Percentiles rank a stretch among this genome's conserved stretches.
Evolutionary conservation across 2,113 vertebrate species (phyloP).

Genomic region (Clarias gariepinus): DNA sequence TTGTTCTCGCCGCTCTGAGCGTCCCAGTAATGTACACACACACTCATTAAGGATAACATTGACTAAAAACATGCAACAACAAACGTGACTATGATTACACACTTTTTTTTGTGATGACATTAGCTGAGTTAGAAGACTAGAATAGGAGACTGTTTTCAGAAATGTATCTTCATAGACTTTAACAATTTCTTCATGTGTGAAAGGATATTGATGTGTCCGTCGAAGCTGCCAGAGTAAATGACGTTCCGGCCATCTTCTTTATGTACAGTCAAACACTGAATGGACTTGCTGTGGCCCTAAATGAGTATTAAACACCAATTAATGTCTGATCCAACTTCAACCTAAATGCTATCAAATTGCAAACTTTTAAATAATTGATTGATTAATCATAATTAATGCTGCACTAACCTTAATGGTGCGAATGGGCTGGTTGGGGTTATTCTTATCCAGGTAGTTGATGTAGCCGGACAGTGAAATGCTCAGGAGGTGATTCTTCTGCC

Average conservation of each 20-base stretch:
- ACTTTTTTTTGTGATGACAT: neutral
- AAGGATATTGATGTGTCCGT: conserved; percentile 99
- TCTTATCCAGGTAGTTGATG: conserved; percentile 97
- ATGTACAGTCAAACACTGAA: conserved; percentile 91
- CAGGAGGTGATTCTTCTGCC: conserved; percentile 91
- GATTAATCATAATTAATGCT: too few species aligned
- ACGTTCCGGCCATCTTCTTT: conserved; percentile 76
- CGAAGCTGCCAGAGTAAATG: conserved; percentile 95
- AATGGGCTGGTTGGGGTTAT: conserved; percentile 88
- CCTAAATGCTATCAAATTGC: neutral
- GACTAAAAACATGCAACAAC: neutral
- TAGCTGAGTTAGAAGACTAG: too few species aligned
- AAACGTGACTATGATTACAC: neutral
- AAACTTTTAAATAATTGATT: too few species aligned
- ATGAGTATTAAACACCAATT: conserved; percentile 30
- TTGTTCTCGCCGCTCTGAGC: conserved; percentile 87
- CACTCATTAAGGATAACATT: conserved; percentile 9
- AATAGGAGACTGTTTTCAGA: neutral
- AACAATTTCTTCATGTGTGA: neutral
- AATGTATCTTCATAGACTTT: neutral
- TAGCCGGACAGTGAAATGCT: conserved; percentile 89
- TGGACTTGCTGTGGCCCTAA: conserved; percentile 94
- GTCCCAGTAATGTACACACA: conserved; percentile 88
- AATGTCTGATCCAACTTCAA: neutral
- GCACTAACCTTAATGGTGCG: conserved; percentile 84